phyloP scores from a whole-genome alignment of 2,888 invertebrate genomes.

The Mesorhabditis spiculigera region DNA sequence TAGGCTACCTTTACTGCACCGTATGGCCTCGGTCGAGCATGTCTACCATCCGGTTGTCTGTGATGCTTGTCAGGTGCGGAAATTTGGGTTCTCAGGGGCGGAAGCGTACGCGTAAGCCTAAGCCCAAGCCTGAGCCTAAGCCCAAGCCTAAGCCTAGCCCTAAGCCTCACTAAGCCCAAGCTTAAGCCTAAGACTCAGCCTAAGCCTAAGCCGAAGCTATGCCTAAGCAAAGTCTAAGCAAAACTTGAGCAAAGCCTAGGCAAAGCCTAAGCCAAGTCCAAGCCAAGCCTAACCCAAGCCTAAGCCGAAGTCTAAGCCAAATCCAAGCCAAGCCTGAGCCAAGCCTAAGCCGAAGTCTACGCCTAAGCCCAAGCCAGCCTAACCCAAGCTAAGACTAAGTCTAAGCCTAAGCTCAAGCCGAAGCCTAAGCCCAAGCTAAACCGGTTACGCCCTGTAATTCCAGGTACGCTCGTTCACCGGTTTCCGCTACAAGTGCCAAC shows the following conservation, averaged over 20 bases:
- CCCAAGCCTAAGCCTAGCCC: too few relatives aligned
- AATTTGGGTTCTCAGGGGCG: too few relatives aligned
- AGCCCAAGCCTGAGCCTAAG: too few relatives aligned
- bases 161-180: too few relatives aligned
- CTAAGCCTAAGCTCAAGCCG: background rate
- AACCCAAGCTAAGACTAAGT: too few relatives aligned
- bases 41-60: slow-evolving; percentile 91
- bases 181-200: too few relatives aligned
- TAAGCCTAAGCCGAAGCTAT: too few relatives aligned
- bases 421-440: background rate
- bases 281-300: background rate
- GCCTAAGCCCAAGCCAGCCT: too few relatives aligned
- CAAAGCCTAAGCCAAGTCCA: background rate
- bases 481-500: slow-evolving; percentile 94
- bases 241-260: too few relatives aligned
- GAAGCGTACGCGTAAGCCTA: too few relatives aligned
- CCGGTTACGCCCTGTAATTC: background rate
- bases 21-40: slow-evolving; percentile 84
- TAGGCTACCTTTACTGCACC: slow-evolving; percentile 88
- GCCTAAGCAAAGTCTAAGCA: too few relatives aligned
- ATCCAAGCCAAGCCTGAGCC: too few relatives aligned
- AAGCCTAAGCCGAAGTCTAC: background rate
- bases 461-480: slow-evolving; percentile 71
- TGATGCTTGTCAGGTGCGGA: slow-evolving; percentile 72
- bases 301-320: background rate